Evolutionary conservation across 2,113 vertebrate genomes (phyloP), one percentile per base, ranked within the genome.

Genomic region (Dendropsophus ebraccatus): DNA sequence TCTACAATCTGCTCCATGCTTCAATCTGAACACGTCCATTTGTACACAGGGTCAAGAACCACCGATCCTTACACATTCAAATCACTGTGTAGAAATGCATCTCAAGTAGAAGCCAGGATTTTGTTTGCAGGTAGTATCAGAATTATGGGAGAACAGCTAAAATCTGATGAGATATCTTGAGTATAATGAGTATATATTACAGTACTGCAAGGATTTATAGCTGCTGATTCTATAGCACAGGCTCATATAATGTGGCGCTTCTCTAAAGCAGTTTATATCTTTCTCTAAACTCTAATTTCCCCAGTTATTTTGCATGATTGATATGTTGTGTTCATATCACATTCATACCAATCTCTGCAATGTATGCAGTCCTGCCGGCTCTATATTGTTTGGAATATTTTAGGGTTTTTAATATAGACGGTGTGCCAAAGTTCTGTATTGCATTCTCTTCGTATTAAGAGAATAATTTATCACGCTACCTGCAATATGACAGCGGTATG

Each of bases 391-490:
- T 65, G 14, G 32, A 17, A 80, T 62, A 62, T 25, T 23, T 35
- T 45, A 62, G 23, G 37, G 45, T 80, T 80, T 10, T 80, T 17
- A 35, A 19, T 4, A 80, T 8, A 28, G 35, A 62, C 11, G 62
- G 25, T 25, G 35, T 80, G 78, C 56, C 35, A 62, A 19, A 80
- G 56, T 41, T 62, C 54, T 28, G 35, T 14, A 47, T 19, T 62
- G 35, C 37, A 47, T 65, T 41, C n/a, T 80, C 1, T 47, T 45
- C 19, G 35, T 62, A 80, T 62, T 62, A 25, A 10, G 52, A 32
- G n/a, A n/a, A 25, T 80, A n/a, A 62, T 80, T 47, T 65, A 62
- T 80, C 78, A 62, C 16, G 62, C 30, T 17, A n/a, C 77, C 76
- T 80, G 78, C 23, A 19, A 62, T 28, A 62, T 62, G 78, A 28